Conservation (phyloP, 2,888 invertebrate species). For the Baronia brevicornis region DNA sequence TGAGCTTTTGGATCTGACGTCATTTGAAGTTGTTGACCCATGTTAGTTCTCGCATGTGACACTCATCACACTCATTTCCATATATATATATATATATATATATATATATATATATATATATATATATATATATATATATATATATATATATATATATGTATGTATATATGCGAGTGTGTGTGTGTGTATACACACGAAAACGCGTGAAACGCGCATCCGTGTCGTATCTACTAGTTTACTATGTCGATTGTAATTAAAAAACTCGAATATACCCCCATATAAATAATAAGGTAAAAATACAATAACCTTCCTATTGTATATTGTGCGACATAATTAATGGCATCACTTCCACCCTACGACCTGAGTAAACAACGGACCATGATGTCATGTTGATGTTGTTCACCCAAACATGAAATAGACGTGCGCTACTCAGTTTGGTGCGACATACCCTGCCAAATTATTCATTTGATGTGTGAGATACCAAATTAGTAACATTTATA, state of each 20-base stretch:
- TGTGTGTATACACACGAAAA: too few species aligned
- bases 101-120: conserved; percentile 1
- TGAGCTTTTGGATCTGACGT: conserved; percentile 38
- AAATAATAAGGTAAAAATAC: too few species aligned
- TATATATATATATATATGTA: too few species aligned
- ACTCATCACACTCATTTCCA: conserved; percentile 16
- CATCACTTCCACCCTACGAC: conserved; percentile 52
- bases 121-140: too few species aligned
- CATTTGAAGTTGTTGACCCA: conserved; percentile 43
- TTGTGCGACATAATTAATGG: conserved; percentile 47
- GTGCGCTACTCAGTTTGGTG: conserved; percentile 27
- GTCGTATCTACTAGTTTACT: too few species aligned
- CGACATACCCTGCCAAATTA: conserved; percentile 16
- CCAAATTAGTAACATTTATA: conserved; percentile 5
- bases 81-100: too few species aligned
- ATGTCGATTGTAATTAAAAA: too few species aligned
- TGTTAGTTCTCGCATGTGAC: conserved; percentile 21
- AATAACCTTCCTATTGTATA: too few species aligned
- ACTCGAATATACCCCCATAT: too few species aligned
- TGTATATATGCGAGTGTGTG: too few species aligned
- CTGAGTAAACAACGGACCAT: conserved; percentile 56
- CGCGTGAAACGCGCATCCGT: too few species aligned
- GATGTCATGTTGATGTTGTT: conserved; percentile 67
- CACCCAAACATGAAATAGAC: conserved; percentile 37
- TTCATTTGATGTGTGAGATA: conserved; percentile 9